These are phyloP conservation scores for Drosophila niveifrons DNA, from an alignment of 2,888 invertebrate species.

Conservation along the genomic window DNA sequence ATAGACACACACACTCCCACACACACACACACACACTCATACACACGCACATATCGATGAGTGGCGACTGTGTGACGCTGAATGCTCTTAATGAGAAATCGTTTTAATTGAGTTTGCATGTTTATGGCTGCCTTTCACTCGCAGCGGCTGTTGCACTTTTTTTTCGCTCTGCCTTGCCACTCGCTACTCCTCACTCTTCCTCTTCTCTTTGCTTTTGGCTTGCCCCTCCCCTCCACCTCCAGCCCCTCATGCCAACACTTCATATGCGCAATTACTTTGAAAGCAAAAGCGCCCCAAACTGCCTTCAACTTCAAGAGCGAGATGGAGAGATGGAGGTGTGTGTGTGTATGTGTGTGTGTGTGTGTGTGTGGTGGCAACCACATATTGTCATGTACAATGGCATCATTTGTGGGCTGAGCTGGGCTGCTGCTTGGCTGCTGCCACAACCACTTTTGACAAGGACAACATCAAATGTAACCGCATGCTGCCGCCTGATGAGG, in stretches of 20 bases:
- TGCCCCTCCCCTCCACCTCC: no score
- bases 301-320: constrained; percentile 9
- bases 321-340: background rate
- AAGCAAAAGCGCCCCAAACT: constrained; percentile 55
- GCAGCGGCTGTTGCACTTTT: constrained; percentile 52
- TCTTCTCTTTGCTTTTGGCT: background rate
- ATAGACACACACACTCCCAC: constrained; percentile 21
- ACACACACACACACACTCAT: background rate
- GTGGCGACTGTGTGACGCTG: constrained; percentile 59
- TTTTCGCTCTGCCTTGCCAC: constrained; percentile 9
- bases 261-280: constrained; percentile 74
- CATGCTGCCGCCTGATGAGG: constrained; percentile 69
- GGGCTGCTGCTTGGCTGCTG: constrained; percentile 14
- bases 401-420: constrained; percentile 71
- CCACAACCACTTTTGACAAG: constrained; percentile 54
- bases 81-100: constrained; percentile 79
- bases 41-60: constrained; percentile 62
- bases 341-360: background rate
- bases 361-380: constrained; percentile 44
- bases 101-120: constrained; percentile 82
- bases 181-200: background rate
- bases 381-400: constrained; percentile 78
- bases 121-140: constrained; percentile 79
- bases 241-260: constrained; percentile 22
- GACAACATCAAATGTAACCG: constrained; percentile 75